These are phyloP conservation scores for Calycopis cecrops DNA, from an alignment of 1,140 invertebrate genomes.

Conservation along the genomic window DNA sequence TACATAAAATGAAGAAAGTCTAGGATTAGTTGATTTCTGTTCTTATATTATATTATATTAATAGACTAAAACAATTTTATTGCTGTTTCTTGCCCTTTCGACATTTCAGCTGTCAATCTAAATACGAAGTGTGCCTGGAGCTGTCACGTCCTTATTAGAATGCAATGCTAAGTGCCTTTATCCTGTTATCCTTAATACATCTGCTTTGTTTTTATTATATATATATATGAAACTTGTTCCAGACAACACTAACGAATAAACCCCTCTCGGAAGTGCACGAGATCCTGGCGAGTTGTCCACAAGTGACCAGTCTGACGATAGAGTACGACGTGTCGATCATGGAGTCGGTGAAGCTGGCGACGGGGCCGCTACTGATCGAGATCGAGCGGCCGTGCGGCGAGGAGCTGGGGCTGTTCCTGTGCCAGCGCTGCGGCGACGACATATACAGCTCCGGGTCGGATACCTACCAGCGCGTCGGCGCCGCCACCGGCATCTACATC, in stretches of 20 bases:
- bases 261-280: slow-evolving; percentile 83
- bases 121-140: no score
- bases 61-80: no score
- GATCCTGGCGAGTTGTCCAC: slow-evolving; percentile 79
- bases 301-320: slow-evolving; percentile 85
- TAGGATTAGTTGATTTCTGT: no score
- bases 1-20: no score
- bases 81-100: no score
- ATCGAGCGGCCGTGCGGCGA: slow-evolving; percentile 88
- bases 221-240: slow-evolving; percentile 21
- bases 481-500: slow-evolving; percentile 83
- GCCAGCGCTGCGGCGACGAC: slow-evolving; percentile 72
- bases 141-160: background rate
- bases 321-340: slow-evolving; percentile 95
- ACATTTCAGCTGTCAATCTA: no score
- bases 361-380: slow-evolving; percentile 92
- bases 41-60: no score
- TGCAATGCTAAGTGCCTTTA: background rate
- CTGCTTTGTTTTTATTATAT: no score
- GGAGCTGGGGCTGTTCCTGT: slow-evolving; percentile 85
- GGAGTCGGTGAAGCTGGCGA: slow-evolving; percentile 90
- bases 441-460: slow-evolving; percentile 63
- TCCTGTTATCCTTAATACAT: background rate
- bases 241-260: slow-evolving; percentile 80
- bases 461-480: slow-evolving; percentile 62